Percentiles rank a stretch among this genome's conserved stretches.
Evolutionary conservation across 2,113 vertebrate species (phyloP).

Genomic region (Hypocryptadius cinnamomeus): DNA sequence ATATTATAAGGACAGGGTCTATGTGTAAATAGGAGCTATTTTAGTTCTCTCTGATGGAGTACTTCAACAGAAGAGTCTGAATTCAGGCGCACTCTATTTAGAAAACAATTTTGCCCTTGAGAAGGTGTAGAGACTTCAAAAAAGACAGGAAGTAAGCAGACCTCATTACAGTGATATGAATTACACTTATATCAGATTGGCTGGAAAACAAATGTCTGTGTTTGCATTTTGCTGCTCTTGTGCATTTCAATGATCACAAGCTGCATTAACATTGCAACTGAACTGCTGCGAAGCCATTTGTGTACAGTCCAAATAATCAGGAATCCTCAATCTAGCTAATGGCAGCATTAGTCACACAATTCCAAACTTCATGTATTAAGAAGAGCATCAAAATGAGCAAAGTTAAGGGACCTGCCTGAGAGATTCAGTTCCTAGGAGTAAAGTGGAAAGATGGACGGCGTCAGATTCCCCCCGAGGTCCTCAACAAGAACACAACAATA

Average conservation of each 20-base stretch:
- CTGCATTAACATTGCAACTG: neutral
- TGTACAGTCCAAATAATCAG: constrained; percentile 18
- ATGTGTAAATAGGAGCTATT: constrained; percentile 10
- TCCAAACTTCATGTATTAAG: neutral
- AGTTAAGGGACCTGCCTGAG: neutral
- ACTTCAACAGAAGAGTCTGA: neutral
- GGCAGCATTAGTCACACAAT: constrained; percentile 11
- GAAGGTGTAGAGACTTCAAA: constrained; percentile 16
- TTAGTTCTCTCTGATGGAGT: neutral
- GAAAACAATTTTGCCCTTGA: constrained; percentile 55
- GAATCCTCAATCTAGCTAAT: constrained; percentile 26
- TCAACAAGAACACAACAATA: neutral
- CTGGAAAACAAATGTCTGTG: constrained; percentile 26
- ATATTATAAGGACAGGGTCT: neutral
- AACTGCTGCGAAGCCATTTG: neutral
- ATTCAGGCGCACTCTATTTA: neutral
- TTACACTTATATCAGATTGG: constrained; percentile 40
- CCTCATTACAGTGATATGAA: constrained; percentile 22
- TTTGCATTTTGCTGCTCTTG: constrained; percentile 1
- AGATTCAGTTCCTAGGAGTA: neutral
- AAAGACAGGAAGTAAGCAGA: constrained; percentile 13
- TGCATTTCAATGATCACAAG: neutral
- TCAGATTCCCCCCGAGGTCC: neutral
- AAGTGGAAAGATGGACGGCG: rapidly evolving
- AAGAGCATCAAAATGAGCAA: neutral